Percentiles rank a stretch among this genome's conserved stretches.
phyloP scores from a whole-genome alignment of 2,113 vertebrate genomes.

The Vimba vimba region DNA sequence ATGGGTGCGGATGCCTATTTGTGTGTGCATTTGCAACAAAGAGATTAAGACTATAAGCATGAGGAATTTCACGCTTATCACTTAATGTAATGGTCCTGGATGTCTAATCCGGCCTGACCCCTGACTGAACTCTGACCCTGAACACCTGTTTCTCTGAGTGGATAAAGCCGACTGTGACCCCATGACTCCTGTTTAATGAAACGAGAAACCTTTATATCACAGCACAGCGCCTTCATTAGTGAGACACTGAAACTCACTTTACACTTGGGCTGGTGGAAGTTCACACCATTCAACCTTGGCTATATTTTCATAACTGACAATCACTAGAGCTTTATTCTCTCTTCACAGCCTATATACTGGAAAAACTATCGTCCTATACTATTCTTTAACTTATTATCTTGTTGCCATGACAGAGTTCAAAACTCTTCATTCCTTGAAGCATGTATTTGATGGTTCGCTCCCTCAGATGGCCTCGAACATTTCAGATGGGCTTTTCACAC shows the following conservation, averaged over 20 bases:
- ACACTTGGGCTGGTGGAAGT: slow-evolving; percentile 31
- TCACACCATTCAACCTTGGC: slow-evolving; percentile 25
- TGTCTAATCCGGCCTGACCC: slow-evolving; percentile 61
- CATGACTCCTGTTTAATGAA: slow-evolving; percentile 61
- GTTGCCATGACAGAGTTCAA: neutral
- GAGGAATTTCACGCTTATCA: slow-evolving; percentile 63
- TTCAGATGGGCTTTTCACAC: neutral
- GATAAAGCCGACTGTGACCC: slow-evolving; percentile 55
- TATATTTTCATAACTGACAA: neutral
- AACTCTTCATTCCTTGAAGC: neutral
- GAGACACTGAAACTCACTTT: slow-evolving; percentile 36
- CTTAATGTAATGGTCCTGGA: slow-evolving; percentile 54
- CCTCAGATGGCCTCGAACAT: neutral
- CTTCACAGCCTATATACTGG: neutral
- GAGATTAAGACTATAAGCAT: slow-evolving; percentile 37
- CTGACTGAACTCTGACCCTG: slow-evolving; percentile 55
- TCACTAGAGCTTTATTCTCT: neutral
- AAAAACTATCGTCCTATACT: too few relatives aligned
- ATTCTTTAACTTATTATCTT: neutral
- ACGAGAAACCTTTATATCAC: slow-evolving; percentile 53
- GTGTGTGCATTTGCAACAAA: slow-evolving; percentile 26
- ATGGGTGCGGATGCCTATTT: neutral
- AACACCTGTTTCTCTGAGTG: slow-evolving; percentile 65
- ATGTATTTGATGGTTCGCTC: neutral
- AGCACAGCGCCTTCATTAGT: slow-evolving; percentile 58